A percentile compares a stretch with the other conserved stretches of the same genome.
Conservation (phyloP, 2,888 invertebrate genomes). For the Ectobius pallidus region DNA sequence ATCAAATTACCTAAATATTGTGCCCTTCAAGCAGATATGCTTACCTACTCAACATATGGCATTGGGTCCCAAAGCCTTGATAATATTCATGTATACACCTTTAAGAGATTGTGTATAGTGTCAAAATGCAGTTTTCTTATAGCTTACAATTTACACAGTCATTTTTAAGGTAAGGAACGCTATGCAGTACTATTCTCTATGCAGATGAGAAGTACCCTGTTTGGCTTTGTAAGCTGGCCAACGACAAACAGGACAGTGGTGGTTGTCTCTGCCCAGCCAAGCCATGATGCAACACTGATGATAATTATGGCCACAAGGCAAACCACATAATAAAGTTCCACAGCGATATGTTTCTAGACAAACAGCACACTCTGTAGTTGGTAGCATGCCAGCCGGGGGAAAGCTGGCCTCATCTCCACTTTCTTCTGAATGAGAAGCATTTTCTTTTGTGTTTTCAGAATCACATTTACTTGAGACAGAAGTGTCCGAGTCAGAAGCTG, state of each 20-base stretch:
- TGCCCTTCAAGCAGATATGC: too few species aligned
- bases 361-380: slow-evolving; percentile 57
- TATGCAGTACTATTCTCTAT: slow-evolving; percentile 11
- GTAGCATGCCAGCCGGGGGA: slow-evolving; percentile 50
- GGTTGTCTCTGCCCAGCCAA: slow-evolving; percentile 59
- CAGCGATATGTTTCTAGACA: slow-evolving; percentile 57
- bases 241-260: slow-evolving; percentile 60
- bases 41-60: too few species aligned
- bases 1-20: too few species aligned
- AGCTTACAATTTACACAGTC: too few species aligned
- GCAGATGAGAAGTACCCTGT: slow-evolving; percentile 18
- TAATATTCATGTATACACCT: too few species aligned
- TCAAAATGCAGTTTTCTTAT: too few species aligned
- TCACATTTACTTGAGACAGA: not conserved
- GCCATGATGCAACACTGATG: slow-evolving; percentile 58
- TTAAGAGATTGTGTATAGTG: too few species aligned
- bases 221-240: slow-evolving; percentile 58
- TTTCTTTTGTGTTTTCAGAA: slow-evolving; percentile 6
- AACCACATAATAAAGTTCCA: slow-evolving; percentile 54
- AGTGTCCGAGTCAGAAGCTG: slow-evolving; percentile 5
- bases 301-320: slow-evolving; percentile 60
- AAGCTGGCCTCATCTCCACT: slow-evolving; percentile 41
- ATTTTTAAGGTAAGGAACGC: not conserved
- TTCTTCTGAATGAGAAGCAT: slow-evolving; percentile 31
- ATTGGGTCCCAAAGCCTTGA: too few species aligned